Conservation (phyloP, 1,140 invertebrate genomes). For the Diuraphis noxia region DNA sequence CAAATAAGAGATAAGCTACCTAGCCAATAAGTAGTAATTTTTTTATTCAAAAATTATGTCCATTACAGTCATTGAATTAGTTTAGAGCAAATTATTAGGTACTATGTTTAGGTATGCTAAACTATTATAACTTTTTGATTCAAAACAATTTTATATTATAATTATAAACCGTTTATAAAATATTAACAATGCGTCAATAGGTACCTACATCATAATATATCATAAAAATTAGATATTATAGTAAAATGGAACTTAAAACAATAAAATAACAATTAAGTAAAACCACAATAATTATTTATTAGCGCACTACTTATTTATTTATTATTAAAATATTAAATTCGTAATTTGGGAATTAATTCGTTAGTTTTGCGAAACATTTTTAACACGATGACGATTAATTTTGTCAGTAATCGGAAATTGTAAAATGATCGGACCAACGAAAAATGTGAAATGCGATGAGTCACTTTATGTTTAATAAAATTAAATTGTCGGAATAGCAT, state of each 20-base stretch:
- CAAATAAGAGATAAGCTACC: neutral
- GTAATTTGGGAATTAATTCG: neutral
- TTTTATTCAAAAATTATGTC: neutral
- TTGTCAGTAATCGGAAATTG: conserved; percentile 17
- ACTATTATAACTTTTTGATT: neutral
- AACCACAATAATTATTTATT: neutral
- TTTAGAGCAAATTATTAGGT: neutral
- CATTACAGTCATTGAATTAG: neutral
- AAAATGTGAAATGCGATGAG: neutral
- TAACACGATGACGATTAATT: neutral
- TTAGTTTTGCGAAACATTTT: neutral
- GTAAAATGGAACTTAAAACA: neutral
- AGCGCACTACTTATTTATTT: neutral
- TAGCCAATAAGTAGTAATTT: neutral
- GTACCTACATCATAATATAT: neutral
- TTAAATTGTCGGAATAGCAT: conserved; percentile 4
- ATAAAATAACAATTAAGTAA: neutral
- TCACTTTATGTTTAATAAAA: neutral
- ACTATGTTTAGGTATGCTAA: neutral
- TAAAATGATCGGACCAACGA: conserved; percentile 13
- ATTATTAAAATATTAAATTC: conserved; percentile 1
- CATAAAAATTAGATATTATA: neutral
- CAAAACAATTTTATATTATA: too few relatives aligned
- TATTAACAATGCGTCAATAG: neutral
- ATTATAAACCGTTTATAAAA: neutral